Evolutionary conservation across 1,140 invertebrate genomes (phyloP).

Genomic region (Augochlora pura): DNA sequence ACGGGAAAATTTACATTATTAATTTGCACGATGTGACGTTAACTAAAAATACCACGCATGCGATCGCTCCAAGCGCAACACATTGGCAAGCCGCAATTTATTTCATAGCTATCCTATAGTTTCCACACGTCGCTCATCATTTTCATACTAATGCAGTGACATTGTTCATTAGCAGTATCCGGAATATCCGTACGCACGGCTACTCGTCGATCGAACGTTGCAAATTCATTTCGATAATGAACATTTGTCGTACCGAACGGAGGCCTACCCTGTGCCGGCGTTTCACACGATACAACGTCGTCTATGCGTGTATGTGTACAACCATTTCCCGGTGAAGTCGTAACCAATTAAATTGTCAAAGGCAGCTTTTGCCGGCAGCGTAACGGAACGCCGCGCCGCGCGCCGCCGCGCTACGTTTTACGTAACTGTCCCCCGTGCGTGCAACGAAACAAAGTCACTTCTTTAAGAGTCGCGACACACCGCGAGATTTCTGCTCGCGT

Average conservation of each 20-base stretch:
- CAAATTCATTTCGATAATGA: background rate
- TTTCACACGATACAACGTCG: conserved; percentile 17
- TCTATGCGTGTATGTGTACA: background rate
- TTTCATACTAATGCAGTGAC: no score
- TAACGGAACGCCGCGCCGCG: background rate
- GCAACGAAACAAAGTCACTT: conserved; percentile 19
- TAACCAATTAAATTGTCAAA: conserved; percentile 46
- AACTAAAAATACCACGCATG: no score
- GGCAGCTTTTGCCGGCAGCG: conserved; percentile 10
- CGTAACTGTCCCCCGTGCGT: background rate
- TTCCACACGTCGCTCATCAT: no score
- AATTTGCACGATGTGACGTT: no score
- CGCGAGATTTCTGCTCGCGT: conserved; percentile 21
- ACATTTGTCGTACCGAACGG: background rate
- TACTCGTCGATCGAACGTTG: no score
- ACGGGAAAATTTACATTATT: no score
- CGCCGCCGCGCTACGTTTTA: background rate
- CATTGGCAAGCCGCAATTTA: no score
- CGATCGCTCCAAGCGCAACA: no score
- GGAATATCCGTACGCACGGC: no score
- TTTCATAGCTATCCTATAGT: no score
- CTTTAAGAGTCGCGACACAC: conserved; percentile 23
- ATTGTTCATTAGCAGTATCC: no score
- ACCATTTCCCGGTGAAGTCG: conserved; percentile 14
- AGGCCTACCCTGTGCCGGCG: background rate